These are phyloP conservation scores for Gymnopithys bicolor DNA, from an alignment of 2,797 vertebrate genomes.

Conservation along the genomic window DNA sequence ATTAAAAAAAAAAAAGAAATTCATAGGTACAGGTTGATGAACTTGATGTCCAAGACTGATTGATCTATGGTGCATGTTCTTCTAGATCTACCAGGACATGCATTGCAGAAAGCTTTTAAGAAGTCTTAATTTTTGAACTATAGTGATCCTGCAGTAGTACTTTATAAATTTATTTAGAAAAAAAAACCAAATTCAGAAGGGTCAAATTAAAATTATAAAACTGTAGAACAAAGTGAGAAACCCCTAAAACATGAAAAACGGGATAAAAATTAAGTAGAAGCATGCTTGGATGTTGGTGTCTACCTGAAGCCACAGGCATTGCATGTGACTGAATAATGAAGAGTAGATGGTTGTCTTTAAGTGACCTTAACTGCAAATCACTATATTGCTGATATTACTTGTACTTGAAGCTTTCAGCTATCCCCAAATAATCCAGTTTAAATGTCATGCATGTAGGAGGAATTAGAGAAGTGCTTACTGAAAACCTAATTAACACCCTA, in stretches of 20 bases:
- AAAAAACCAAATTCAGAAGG: background rate
- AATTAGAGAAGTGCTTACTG: slow-evolving; percentile 50
- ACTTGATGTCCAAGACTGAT: background rate
- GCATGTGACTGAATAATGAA: background rate
- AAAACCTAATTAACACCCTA: slow-evolving; percentile 67
- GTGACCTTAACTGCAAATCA: slow-evolving; percentile 34
- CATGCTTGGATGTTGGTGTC: background rate
- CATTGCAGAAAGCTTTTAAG: background rate
- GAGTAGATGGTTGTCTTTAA: background rate
- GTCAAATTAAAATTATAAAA: background rate
- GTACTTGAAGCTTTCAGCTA: slow-evolving; percentile 5
- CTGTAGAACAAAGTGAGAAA: background rate
- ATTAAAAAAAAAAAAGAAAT: background rate
- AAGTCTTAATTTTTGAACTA: background rate
- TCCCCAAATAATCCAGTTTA: background rate
- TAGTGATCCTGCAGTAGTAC: background rate
- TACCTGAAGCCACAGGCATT: background rate
- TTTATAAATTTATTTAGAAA: background rate
- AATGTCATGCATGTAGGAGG: slow-evolving; percentile 41
- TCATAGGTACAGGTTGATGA: rapidly evolving
- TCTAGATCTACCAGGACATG: background rate
- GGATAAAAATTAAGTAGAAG: background rate
- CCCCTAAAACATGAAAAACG: background rate
- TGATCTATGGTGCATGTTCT: background rate
- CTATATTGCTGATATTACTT: background rate